phyloP scores from a whole-genome alignment of 2,113 vertebrate genomes.

The Cyanoliseus patagonus region DNA sequence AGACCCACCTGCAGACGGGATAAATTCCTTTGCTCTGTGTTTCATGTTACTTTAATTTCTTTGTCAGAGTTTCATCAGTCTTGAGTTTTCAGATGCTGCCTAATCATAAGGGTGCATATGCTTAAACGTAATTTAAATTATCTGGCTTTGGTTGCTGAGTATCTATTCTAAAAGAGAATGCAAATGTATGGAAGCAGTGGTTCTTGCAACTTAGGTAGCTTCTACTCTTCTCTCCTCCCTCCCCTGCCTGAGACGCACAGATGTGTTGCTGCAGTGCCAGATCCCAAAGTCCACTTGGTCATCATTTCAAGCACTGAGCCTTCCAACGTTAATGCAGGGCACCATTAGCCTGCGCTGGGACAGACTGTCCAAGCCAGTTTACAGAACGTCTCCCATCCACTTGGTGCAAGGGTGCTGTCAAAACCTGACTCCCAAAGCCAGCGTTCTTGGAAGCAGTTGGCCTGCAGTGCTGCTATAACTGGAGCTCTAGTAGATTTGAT shows the following conservation, averaged over 20 bases:
- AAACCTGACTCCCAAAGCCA: background rate
- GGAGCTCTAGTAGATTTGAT: background rate
- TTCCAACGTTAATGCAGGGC: background rate
- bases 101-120: background rate
- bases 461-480: background rate
- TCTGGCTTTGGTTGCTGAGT: background rate
- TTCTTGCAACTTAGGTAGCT: background rate
- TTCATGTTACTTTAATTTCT: background rate
- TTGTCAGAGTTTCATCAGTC: background rate
- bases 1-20: background rate
- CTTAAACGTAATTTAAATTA: background rate
- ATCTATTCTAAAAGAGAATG: background rate
- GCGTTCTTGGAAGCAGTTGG: constrained; percentile 13
- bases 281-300: background rate
- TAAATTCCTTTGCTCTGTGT: background rate
- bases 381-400: accelerated
- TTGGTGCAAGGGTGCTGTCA: background rate
- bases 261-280: background rate
- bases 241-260: background rate
- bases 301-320: background rate
- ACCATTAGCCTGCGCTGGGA: background rate
- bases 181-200: background rate
- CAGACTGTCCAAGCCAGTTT: background rate
- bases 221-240: background rate
- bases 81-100: background rate